These are phyloP conservation scores for Spisula subtruncata DNA, from an alignment of 2,888 invertebrate species.

Conservation along the genomic window DNA sequence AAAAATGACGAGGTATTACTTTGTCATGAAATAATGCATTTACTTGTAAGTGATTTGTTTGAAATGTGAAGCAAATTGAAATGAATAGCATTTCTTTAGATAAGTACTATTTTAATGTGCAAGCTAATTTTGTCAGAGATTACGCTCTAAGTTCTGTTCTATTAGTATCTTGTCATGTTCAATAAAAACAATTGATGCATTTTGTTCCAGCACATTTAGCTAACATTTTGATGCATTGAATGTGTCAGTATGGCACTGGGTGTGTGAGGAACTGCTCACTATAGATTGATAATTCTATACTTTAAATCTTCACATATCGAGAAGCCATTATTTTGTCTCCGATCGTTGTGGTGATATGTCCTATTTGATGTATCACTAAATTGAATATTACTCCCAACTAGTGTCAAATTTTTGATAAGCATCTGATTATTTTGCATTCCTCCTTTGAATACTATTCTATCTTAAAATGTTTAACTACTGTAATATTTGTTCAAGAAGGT, in stretches of 20 bases:
- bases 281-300: neutral
- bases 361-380: too few relatives aligned
- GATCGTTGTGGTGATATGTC: neutral
- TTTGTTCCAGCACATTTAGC: neutral
- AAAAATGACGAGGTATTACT: neutral
- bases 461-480: too few relatives aligned
- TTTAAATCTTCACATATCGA: neutral
- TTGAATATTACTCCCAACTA: too few relatives aligned
- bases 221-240: neutral
- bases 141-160: neutral
- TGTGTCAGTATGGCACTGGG: neutral
- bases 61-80: neutral
- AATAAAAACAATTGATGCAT: neutral
- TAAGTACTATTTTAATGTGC: neutral
- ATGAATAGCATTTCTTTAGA: neutral
- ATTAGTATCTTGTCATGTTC: neutral
- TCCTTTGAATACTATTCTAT: too few relatives aligned
- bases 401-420: too few relatives aligned
- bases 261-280: neutral
- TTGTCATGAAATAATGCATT: neutral
- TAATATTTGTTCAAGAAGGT: too few relatives aligned
- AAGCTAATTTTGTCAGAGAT: neutral
- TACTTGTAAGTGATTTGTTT: neutral
- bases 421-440: too few relatives aligned
- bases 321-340: neutral